Evolutionary conservation across 2,797 vertebrate species (phyloP), one percentile per base, ranked within the genome.

Genomic region (Sebastiscus tertius): DNA sequence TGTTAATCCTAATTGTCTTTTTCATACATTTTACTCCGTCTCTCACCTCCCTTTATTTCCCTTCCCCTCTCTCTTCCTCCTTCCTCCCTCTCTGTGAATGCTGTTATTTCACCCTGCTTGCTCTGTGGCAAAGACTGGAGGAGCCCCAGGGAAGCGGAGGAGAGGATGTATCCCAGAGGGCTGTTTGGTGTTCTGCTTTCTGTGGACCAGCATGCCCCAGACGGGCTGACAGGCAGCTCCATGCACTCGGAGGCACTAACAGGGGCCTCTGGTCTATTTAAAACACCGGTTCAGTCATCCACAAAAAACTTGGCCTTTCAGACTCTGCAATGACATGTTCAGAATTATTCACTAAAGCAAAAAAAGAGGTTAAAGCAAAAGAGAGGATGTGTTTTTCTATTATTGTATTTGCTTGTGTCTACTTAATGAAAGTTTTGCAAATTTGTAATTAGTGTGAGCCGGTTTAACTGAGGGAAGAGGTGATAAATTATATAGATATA

Each of bases 161-260:
- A 87, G 87, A 88, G 87, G 88, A 92, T 88, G 87, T 89, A 79
- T 79, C 88, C 87, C 86, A 77, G 77, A 74, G 83, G 83, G 76
- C 62, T 86, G 77, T 84, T 84, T 83, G 84, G 82, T 80, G 86
- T 75, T 88, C 83, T 88, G 83, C 84, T 89, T 83, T 90, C 86
- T 89, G 82, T 80, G 81, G 88, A 80, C 79, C 88, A 84, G 89
- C 91, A 82, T 80, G 82, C 59, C 77, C 82, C 75, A 79, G 76
- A 87, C 73, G 5, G 78, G 18, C 87, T 80, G 84, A 87, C 82
- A 75, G 75, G 81, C 82, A 74, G 58, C 79, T 75, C 82, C 36
- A 52, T 79, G 72, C 68, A 66, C 77, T 68, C 2, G 11, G 79
- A 80, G 88, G 73, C 77, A 79, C 73, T 64, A 68, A 77, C 65